Percentiles rank a stretch among this genome's conserved stretches.
Evolutionary conservation across 2,797 vertebrate species (phyloP).

Genomic region (Anabas testudineus): DNA sequence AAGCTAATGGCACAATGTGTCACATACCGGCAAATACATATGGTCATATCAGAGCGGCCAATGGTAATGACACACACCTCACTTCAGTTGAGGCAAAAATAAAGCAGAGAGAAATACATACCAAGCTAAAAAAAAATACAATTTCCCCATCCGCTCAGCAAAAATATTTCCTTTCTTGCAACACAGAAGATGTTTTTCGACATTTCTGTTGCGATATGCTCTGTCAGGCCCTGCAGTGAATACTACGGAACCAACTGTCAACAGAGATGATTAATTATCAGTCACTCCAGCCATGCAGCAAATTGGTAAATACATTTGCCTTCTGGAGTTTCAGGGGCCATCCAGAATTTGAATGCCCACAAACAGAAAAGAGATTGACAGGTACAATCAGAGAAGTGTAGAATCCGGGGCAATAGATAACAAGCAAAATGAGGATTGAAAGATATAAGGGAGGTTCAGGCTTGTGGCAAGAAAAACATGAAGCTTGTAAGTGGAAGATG

Average conservation of each 20-base stretch:
- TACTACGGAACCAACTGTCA: constrained; percentile 66
- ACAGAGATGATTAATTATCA: constrained; percentile 77
- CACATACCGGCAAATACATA: constrained; percentile 53
- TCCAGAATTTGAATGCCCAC: constrained; percentile 50
- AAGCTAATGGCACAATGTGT: constrained; percentile 64
- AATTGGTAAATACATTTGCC: constrained; percentile 74
- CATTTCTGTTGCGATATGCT: constrained; percentile 20
- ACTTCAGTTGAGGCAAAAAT: constrained; percentile 43
- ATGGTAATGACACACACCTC: constrained; percentile 54
- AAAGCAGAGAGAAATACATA: constrained; percentile 19
- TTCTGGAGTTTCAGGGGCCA: constrained; percentile 41
- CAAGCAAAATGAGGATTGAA: constrained; percentile 31
- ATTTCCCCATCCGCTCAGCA: constrained; percentile 11
- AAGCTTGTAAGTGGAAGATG: constrained; percentile 22
- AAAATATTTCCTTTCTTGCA: constrained; percentile 9
- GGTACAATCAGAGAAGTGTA: constrained; percentile 26
- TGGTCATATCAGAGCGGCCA: constrained; percentile 36
- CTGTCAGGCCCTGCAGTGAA: constrained; percentile 42
- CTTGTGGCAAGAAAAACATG: constrained; percentile 24
- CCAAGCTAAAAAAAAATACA: constrained; percentile 18
- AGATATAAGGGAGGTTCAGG: constrained; percentile 25
- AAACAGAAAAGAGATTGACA: constrained; percentile 44
- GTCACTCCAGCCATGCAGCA: constrained; percentile 72
- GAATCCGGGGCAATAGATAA: constrained; percentile 38
- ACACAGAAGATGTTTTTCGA: constrained; percentile 31